Base-by-base conservation (phyloP, 2,888 invertebrate genomes). In the Hyles lineata region DNA sequence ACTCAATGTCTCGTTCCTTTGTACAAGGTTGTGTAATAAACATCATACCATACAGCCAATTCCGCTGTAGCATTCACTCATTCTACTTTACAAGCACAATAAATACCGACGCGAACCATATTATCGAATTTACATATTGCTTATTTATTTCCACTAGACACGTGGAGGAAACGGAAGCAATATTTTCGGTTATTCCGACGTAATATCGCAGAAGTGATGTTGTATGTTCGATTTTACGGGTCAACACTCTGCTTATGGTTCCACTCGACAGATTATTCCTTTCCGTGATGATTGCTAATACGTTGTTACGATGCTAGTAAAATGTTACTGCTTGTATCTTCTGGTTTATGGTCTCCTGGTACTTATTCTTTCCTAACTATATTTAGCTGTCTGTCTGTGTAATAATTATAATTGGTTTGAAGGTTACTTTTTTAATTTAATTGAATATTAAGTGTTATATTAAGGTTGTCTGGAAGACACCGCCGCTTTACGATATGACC, bases 201-300 rank as follows among this genome's bases (percentile, higher is more conserved):
- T 76, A 72, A 76, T 73, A 74, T 74, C 72, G 71, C 70, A 62
- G 59, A 74, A 72, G 72, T 76, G 75, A 77, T 74, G 76, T 60
- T 70, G 75, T 77, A 77, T 72, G 77, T 79, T 79, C 76, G 77
- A 78, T 82, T 79, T 79, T 74, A 80, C 73, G 80, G 78, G 76
- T 80, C 79, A 77, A 72, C 77, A 77, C 74, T 72, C 74, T 73
- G 62, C 69, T 43, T 71, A 75, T 74, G 63, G 72, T 23, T 70
- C 72, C 69, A 58, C 59, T 72, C 59, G 23, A 25, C 58, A 50
- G n/a, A 72, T 70, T 60, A 60, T 69, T 58, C 55, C 55, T 60
- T 71, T 32, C 23, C 32, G 23, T 17, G 23, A 43, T 60, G 60
- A 29, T 23, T 71, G 60, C 32, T 59, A 60, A 70, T 23, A 19